These are phyloP conservation scores for Spea hammondii DNA, from an alignment of 2,797 vertebrate genomes.

Conservation along the genomic window DNA sequence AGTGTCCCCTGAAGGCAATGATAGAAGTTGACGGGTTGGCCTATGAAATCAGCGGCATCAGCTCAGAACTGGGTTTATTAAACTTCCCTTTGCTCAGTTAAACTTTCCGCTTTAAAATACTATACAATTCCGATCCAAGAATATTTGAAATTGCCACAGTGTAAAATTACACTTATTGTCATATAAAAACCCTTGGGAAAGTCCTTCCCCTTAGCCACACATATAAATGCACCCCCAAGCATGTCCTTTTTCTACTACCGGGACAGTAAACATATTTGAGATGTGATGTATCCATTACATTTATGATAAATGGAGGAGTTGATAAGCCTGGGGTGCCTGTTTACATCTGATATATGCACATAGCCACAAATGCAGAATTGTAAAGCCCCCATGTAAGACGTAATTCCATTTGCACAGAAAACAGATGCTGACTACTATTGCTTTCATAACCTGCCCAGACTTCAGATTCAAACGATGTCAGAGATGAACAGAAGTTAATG, in stretches of 20 bases:
- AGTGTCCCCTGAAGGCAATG: not conserved
- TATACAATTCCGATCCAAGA: not conserved
- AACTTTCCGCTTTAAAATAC: not conserved
- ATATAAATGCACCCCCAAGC: no score
- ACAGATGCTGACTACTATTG: slow-evolving; percentile 36
- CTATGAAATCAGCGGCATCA: not conserved
- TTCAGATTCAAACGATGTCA: slow-evolving; percentile 25
- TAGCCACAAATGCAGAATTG: not conserved
- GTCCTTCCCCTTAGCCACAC: no score
- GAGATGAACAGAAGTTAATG: slow-evolving; percentile 13
- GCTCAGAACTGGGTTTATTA: not conserved
- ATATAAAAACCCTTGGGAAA: no score
- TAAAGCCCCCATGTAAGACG: slow-evolving; percentile 8
- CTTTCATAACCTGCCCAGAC: slow-evolving; percentile 36
- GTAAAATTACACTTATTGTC: no score
- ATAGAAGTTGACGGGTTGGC: not conserved
- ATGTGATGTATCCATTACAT: no score
- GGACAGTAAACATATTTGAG: no score
- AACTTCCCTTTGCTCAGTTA: not conserved
- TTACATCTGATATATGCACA: no score
- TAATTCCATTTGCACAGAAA: slow-evolving; percentile 19
- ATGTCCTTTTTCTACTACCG: no score
- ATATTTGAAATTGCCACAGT: not conserved
- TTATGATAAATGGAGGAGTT: no score
- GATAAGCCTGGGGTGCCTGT: no score